These are phyloP conservation scores for Acrobasis repandana DNA, from an alignment of 2,888 invertebrate species.

Conservation along the genomic window DNA sequence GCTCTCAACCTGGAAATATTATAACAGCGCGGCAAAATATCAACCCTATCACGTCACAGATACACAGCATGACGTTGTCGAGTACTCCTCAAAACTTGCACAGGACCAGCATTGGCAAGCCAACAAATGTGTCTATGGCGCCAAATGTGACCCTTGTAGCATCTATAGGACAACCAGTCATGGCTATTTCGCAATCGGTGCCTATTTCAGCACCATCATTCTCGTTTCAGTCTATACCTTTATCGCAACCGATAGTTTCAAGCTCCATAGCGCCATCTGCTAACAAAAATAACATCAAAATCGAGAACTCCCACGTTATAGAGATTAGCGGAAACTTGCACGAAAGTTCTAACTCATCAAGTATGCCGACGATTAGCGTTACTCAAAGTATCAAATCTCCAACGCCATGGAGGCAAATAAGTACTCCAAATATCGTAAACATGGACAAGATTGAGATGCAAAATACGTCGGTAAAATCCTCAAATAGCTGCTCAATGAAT, in stretches of 20 bases:
- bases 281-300: slow-evolving; percentile 66
- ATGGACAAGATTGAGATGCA: slow-evolving; percentile 68
- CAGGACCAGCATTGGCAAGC: slow-evolving; percentile 61
- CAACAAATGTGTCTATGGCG: slow-evolving; percentile 65
- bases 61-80: slow-evolving; percentile 70
- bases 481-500: slow-evolving; percentile 58
- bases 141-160: slow-evolving; percentile 75
- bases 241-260: slow-evolving; percentile 77
- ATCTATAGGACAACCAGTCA: slow-evolving; percentile 73
- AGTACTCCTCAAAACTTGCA: slow-evolving; percentile 65
- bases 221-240: slow-evolving; percentile 72
- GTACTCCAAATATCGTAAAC: slow-evolving; percentile 44
- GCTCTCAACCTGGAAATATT: slow-evolving; percentile 59
- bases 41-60: slow-evolving; percentile 78
- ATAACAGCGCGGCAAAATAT: slow-evolving; percentile 67
- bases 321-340: slow-evolving; percentile 77
- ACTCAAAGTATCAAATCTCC: slow-evolving; percentile 75
- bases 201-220: slow-evolving; percentile 65
- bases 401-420: slow-evolving; percentile 74
- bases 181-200: slow-evolving; percentile 75
- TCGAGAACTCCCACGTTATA: slow-evolving; percentile 74
- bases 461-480: slow-evolving; percentile 61
- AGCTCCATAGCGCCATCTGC: slow-evolving; percentile 72
- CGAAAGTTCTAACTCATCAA: slow-evolving; percentile 59
- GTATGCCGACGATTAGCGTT: slow-evolving; percentile 73